Evolutionary conservation across 1,140 invertebrate species (phyloP).

Genomic region (Sitophilus oryzae): DNA sequence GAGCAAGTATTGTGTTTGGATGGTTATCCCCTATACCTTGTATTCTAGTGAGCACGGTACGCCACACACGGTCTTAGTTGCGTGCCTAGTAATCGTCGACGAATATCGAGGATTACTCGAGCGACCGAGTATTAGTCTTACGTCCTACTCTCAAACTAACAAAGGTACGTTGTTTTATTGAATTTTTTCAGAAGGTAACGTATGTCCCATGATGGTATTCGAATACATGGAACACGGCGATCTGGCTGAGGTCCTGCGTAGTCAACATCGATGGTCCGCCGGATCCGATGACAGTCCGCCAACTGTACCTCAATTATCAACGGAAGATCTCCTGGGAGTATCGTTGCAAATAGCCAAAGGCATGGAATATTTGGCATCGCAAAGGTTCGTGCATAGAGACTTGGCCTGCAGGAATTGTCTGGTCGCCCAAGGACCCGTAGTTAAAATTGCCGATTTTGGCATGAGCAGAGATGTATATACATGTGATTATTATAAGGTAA

Average conservation of each 20-base stretch:
- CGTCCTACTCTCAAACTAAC: too few species aligned
- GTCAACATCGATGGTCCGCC: slow-evolving; percentile 48
- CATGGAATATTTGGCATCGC: slow-evolving; percentile 81
- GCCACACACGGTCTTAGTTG: too few species aligned
- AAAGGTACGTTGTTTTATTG: too few species aligned
- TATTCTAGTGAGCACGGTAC: too few species aligned
- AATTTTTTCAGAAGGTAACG: slow-evolving; percentile 54
- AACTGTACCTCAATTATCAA: slow-evolving; percentile 43
- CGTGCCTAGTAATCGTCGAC: too few species aligned
- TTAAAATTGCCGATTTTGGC: slow-evolving; percentile 90
- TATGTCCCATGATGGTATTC: slow-evolving; percentile 86
- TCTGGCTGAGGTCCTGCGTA: slow-evolving; percentile 72
- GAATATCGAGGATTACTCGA: too few species aligned
- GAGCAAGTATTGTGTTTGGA: too few species aligned
- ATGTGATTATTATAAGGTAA: slow-evolving; percentile 87
- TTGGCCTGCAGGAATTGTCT: slow-evolving; percentile 87
- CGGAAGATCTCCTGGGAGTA: slow-evolving; percentile 56
- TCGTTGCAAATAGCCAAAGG: slow-evolving; percentile 74
- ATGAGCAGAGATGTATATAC: slow-evolving; percentile 88
- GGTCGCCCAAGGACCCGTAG: slow-evolving; percentile 68
- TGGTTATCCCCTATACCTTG: too few species aligned
- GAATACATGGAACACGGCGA: slow-evolving; percentile 90
- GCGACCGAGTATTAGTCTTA: too few species aligned
- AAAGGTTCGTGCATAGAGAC: slow-evolving; percentile 88
- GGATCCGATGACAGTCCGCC: slow-evolving; percentile 29